Conservation (phyloP, 2,888 invertebrate genomes). For the Melipona beecheii region DNA sequence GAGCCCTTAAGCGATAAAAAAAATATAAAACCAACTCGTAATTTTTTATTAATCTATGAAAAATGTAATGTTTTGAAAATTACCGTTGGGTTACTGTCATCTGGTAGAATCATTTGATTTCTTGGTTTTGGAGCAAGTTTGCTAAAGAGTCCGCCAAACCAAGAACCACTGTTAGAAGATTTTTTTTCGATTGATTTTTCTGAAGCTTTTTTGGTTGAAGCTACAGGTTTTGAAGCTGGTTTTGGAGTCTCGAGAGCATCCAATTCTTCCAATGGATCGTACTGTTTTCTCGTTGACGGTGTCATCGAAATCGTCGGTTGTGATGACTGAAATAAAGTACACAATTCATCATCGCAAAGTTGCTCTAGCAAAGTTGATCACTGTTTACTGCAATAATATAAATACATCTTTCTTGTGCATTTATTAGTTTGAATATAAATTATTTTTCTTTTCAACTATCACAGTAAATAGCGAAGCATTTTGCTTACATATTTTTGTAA, state of each 20-base stretch:
- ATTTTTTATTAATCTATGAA: slow-evolving; percentile 25
- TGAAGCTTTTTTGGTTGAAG: slow-evolving; percentile 65
- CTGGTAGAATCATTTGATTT: slow-evolving; percentile 98
- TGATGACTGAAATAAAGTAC: slow-evolving; percentile 79
- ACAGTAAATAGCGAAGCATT: slow-evolving; percentile 78
- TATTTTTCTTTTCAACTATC: slow-evolving; percentile 40
- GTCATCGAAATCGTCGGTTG: slow-evolving; percentile 80
- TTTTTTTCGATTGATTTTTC: slow-evolving; percentile 82
- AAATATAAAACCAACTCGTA: slow-evolving; percentile 71
- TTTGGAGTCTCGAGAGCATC: slow-evolving; percentile 80
- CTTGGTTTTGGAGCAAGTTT: slow-evolving; percentile 93
- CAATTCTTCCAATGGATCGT: slow-evolving; percentile 82
- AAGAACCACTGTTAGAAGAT: slow-evolving; percentile 82
- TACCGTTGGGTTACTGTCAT: slow-evolving; percentile 96
- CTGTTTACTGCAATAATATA: slow-evolving; percentile 59
- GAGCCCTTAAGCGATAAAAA: slow-evolving; percentile 79
- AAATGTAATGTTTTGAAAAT: slow-evolving; percentile 58
- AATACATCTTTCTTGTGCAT: not conserved
- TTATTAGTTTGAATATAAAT: not conserved
- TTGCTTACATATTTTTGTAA: slow-evolving; percentile 61
- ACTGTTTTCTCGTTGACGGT: slow-evolving; percentile 80
- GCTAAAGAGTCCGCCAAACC: slow-evolving; percentile 95
- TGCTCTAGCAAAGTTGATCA: slow-evolving; percentile 78
- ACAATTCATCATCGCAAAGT: slow-evolving; percentile 73
- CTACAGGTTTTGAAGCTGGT: slow-evolving; percentile 57